Conservation (phyloP, 2,888 invertebrate species). For the Parasteatoda lunata region DNA sequence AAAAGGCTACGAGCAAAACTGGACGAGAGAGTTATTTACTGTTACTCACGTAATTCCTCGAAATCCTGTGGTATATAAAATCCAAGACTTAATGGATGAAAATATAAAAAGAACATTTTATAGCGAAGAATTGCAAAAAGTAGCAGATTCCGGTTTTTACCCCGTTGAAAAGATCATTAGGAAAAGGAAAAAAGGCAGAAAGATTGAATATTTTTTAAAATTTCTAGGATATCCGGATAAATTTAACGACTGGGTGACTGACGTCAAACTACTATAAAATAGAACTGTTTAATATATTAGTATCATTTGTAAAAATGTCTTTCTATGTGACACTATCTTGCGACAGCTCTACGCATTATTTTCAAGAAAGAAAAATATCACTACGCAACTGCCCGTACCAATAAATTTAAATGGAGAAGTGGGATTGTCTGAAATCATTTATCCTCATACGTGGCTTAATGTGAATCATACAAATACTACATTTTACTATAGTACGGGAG, state of each 20-base stretch:
- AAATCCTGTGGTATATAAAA: not conserved
- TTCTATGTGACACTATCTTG: not conserved
- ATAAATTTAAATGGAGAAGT: constrained; percentile 8
- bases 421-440: not conserved
- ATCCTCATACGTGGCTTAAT: constrained; percentile 14
- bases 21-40: constrained; percentile 15
- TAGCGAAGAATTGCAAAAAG: constrained; percentile 13
- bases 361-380: not conserved
- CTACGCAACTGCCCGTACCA: not conserved
- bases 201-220: constrained; percentile 5
- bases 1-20: constrained; percentile 44
- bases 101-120: constrained; percentile 5
- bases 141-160: not conserved
- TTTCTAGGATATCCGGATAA: not conserved
- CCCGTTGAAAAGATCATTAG: not conserved
- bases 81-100: not conserved
- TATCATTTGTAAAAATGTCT: constrained; percentile 4
- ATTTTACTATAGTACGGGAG: not conserved
- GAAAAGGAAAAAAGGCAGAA: not conserved
- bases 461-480: not conserved
- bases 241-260: not conserved
- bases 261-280: constrained; percentile 1
- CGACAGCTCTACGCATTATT: not conserved
- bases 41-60: not conserved
- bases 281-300: not conserved